A percentile compares a stretch with the other conserved stretches of the same genome.
Conservation (phyloP, 2,113 vertebrate genomes). For the Carassius auratus region DNA sequence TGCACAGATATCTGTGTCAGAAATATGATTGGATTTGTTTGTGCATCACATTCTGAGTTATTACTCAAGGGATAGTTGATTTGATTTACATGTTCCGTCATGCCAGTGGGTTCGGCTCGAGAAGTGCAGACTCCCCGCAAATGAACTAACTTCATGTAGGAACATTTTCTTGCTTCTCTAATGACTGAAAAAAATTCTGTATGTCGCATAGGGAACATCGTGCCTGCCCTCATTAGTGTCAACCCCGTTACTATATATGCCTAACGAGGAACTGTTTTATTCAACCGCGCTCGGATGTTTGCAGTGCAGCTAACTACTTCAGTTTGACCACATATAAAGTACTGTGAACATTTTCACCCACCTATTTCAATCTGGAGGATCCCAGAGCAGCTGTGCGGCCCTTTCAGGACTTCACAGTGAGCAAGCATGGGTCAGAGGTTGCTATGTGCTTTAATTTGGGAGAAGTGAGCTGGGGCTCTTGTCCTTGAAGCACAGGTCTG, state of each 20-base stretch:
- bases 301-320: conserved; percentile 1
- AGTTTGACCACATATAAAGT: conserved; percentile 30
- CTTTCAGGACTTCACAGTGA: conserved; percentile 13
- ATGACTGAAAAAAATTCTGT: conserved; percentile 36
- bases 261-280: conserved; percentile 29
- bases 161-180: conserved; percentile 32
- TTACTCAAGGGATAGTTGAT: conserved; percentile 3
- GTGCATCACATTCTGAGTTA: background rate
- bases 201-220: background rate
- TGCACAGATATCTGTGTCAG: background rate
- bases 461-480: conserved; percentile 13
- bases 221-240: conserved; percentile 26
- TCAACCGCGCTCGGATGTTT: background rate
- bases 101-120: conserved; percentile 3
- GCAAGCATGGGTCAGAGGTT: background rate
- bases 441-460: background rate
- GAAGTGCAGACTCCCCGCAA: conserved; percentile 30
- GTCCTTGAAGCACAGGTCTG: background rate
- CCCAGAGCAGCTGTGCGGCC: conserved; percentile 10
- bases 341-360: conserved; percentile 1
- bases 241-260: conserved; percentile 30
- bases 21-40: background rate
- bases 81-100: conserved; percentile 1
- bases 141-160: conserved; percentile 16
- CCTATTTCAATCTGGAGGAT: conserved; percentile 15